Conservation (phyloP, 2,888 invertebrate species). For the Dexiosoma caninum region DNA sequence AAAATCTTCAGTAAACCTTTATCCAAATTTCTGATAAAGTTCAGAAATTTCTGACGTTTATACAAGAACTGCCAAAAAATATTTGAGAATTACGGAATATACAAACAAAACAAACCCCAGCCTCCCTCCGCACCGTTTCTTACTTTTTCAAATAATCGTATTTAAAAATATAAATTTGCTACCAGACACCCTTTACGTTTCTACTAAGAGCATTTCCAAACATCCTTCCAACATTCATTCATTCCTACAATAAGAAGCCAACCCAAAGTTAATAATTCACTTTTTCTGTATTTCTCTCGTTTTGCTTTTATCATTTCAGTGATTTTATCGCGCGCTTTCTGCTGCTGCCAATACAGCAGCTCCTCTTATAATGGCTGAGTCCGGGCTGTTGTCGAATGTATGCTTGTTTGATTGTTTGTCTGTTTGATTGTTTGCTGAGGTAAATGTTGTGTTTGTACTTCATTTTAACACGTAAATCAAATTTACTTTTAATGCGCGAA, state of each 20-base stretch:
- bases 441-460: conserved; percentile 43
- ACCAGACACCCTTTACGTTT: too few relatives aligned
- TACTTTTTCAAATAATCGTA: too few relatives aligned
- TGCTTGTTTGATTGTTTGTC: neutral
- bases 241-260: conserved; percentile 9
- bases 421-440: conserved; percentile 27
- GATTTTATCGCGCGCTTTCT: conserved; percentile 33
- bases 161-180: too few relatives aligned
- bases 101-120: too few relatives aligned
- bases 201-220: neutral
- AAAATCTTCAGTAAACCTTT: too few relatives aligned
- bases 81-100: too few relatives aligned
- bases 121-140: too few relatives aligned
- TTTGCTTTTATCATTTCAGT: conserved; percentile 7
- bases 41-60: too few relatives aligned
- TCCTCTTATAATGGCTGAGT: conserved; percentile 41
- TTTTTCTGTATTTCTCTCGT: conserved; percentile 24
- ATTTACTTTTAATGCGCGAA: conserved; percentile 45
- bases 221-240: neutral
- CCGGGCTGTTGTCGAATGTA: neutral
- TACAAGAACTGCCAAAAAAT: too few relatives aligned
- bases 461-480: conserved; percentile 59
- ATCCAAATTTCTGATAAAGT: too few relatives aligned
- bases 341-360: conserved; percentile 23
- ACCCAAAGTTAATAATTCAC: conserved; percentile 58